Evolutionary conservation across 2,797 vertebrate species (phyloP).

Genomic region (Hapalemur alaotrensis): DNA sequence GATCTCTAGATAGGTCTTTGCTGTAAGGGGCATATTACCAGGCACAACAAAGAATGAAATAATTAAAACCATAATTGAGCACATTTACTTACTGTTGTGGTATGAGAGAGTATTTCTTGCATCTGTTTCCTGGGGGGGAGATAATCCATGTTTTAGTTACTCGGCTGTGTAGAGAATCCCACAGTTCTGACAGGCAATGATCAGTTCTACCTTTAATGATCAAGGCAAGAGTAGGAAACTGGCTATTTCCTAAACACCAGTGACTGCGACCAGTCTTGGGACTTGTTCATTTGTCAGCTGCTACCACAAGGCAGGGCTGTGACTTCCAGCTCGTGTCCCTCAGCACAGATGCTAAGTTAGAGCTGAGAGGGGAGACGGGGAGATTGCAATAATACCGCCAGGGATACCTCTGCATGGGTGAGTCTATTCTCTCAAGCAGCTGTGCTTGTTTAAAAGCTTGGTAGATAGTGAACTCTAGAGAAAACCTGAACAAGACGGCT

Average conservation of each 20-base stretch:
- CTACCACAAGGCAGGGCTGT: neutral
- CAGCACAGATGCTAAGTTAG: neutral
- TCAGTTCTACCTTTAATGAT: slow-evolving; percentile 48
- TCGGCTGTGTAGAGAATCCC: slow-evolving; percentile 36
- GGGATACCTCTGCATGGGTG: neutral
- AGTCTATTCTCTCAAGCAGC: slow-evolving; percentile 3
- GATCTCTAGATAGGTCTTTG: slow-evolving; percentile 46
- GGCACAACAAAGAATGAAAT: slow-evolving; percentile 40
- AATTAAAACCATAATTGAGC: slow-evolving; percentile 49
- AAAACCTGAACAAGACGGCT: neutral
- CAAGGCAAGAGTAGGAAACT: slow-evolving; percentile 29
- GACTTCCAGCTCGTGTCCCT: neutral
- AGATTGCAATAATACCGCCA: neutral
- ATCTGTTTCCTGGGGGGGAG: slow-evolving; percentile 83
- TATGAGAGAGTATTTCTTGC: slow-evolving; percentile 82
- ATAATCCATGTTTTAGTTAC: slow-evolving; percentile 64
- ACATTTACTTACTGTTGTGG: slow-evolving; percentile 84
- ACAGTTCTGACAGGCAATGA: slow-evolving; percentile 49
- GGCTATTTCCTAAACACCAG: neutral
- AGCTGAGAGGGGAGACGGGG: neutral
- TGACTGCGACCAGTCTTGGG: neutral
- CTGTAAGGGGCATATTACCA: slow-evolving; percentile 47
- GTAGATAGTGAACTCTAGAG: neutral
- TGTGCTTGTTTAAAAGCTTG: slow-evolving; percentile 30
- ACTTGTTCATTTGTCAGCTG: slow-evolving; percentile 3